Evolutionary conservation across 1,140 invertebrate genomes (phyloP).

Genomic region (Aphis craccivora): DNA sequence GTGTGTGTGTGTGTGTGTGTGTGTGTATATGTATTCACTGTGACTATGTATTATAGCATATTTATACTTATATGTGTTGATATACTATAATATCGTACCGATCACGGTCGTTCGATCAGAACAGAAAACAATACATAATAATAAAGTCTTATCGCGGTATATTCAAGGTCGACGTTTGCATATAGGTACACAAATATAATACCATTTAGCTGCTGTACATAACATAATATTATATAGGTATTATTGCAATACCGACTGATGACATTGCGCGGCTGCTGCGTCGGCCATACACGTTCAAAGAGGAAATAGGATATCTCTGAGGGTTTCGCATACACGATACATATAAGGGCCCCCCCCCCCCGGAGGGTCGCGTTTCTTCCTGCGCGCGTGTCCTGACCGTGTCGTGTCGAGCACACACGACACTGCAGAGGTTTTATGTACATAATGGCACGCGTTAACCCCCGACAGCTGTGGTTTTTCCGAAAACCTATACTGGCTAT

Average conservation of each 20-base stretch:
- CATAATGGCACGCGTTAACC: not conserved
- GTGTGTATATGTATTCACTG: not conserved
- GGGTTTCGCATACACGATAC: not conserved
- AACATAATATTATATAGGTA: not conserved
- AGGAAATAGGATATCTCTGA: not conserved
- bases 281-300: not conserved
- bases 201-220: not conserved
- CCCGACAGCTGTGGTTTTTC: not conserved
- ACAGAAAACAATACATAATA: constrained; percentile 35
- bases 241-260: not conserved
- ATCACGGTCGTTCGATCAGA: constrained; percentile 45
- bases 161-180: not conserved
- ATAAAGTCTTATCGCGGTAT: not conserved
- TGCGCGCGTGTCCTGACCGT: not conserved
- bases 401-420: not conserved
- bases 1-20: not conserved
- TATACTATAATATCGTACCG: not conserved
- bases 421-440: not conserved
- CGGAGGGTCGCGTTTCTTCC: not conserved
- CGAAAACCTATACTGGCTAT: not conserved
- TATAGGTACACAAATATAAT: not conserved
- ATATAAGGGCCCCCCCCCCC: too few species aligned
- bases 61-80: not conserved
- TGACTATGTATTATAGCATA: not conserved
- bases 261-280: not conserved